Evolutionary conservation across 1,140 invertebrate genomes (phyloP), one percentile per base, ranked within the genome.

Genomic region (Eriocheir sinensis): DNA sequence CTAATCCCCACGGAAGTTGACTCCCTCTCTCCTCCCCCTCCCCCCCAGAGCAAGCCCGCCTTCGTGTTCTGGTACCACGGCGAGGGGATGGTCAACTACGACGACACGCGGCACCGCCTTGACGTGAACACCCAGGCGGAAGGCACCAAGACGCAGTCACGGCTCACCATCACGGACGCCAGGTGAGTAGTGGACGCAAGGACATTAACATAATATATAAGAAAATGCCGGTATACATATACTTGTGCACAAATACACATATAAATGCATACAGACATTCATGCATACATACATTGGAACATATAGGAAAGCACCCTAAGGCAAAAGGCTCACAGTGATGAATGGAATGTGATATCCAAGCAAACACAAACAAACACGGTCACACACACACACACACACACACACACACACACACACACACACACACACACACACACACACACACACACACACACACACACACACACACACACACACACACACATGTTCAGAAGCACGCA

Each of bases 41-140:
- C 41, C 8, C 60, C 32, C 36, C 92, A 93, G 92, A 89, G 92
- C 40, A 79, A 93, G 38, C 92, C 92, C 3, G 85, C 92, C 9
- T 93, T 93, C 53, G 92, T 93, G 21, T 93, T 93, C 36, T 93
- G 92, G 92, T 93, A 93, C 8, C 85, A 93, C 34, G 92, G 86
- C 4, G 86, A 89, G 34, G 41, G 36, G 3, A 80, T 93, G 92
- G 85, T 93, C 4, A 93, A 93, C 60, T 89, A 93, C 34, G 92
- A 93, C 27, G 92, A 40, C 21, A 72, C 21, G 2, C 38, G 92
- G 0, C 53, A 89, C 53, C 53, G 86, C 9, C 86, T 93, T 27
- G 41, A 80, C 86, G 92, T 93, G 40, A 80, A 79, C 86, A 93
- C 92, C 27, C 60, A 79, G 40, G 92, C 89, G 4, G 92, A 93